phyloP scores from a whole-genome alignment of 53 echinoderm and acorn worm species.

The Patiria pectinifera region DNA sequence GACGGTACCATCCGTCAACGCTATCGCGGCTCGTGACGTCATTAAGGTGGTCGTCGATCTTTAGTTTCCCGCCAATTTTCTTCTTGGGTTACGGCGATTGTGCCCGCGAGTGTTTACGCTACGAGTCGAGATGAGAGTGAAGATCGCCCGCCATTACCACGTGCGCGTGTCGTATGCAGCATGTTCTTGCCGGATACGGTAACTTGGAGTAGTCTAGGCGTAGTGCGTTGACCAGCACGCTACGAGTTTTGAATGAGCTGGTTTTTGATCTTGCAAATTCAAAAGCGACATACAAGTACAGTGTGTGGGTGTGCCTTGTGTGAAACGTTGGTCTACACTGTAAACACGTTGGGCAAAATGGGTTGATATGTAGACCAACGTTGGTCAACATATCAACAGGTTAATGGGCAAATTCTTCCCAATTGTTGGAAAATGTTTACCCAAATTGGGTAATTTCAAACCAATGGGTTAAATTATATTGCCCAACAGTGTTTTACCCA shows the following conservation, averaged over 20 bases:
- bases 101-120: conserved; percentile 52
- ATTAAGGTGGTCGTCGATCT: conserved; percentile 48
- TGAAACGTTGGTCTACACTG: no score
- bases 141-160: conserved; percentile 9
- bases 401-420: no score
- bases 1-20: conserved; percentile 26
- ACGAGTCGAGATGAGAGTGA: conserved; percentile 15
- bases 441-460: no score
- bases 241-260: not conserved
- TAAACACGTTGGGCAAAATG: no score
- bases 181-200: conserved; percentile 14
- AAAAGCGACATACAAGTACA: no score
- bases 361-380: no score
- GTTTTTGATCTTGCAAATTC: not conserved
- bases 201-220: not conserved
- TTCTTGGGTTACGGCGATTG: conserved; percentile 46
- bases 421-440: no score
- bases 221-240: not conserved
- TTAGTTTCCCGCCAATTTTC: conserved; percentile 55
- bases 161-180: not conserved
- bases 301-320: no score
- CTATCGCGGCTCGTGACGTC: conserved; percentile 40
- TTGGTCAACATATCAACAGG: no score
- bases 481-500: no score
- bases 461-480: no score